These are phyloP conservation scores for Pterostichus madidus DNA, from an alignment of 2,888 invertebrate species.

Conservation along the genomic window DNA sequence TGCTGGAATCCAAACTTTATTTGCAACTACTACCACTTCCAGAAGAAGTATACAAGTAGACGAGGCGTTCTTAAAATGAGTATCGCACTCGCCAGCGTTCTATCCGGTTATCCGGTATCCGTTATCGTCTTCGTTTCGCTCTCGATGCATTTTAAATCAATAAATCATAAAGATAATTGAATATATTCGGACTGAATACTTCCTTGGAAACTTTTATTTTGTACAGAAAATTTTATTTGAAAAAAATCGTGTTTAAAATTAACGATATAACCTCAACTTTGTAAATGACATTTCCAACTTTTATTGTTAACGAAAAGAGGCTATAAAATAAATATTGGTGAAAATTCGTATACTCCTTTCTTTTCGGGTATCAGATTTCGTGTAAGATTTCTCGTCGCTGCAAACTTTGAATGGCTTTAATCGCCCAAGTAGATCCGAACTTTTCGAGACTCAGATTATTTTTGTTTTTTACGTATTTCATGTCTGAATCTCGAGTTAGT, in stretches of 20 bases:
- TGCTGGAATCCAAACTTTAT: slow-evolving; percentile 11
- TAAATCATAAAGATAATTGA: slow-evolving; percentile 51
- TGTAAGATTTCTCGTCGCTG: slow-evolving; percentile 47
- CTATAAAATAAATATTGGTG: slow-evolving; percentile 63
- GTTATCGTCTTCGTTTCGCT: slow-evolving; percentile 2
- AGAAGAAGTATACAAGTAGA: not conserved
- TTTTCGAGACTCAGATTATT: slow-evolving; percentile 56
- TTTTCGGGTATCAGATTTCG: slow-evolving; percentile 40
- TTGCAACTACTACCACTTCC: slow-evolving; percentile 3
- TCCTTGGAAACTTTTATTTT: slow-evolving; percentile 1
- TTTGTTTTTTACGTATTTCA: slow-evolving; percentile 59
- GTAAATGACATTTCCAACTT: slow-evolving; percentile 53
- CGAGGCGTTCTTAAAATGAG: slow-evolving; percentile 22
- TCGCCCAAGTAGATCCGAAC: slow-evolving; percentile 47
- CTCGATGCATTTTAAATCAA: slow-evolving; percentile 44
- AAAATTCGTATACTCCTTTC: slow-evolving; percentile 38
- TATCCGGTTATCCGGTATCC: too few relatives aligned
- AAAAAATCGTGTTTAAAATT: slow-evolving; percentile 45
- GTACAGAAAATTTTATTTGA: slow-evolving; percentile 40
- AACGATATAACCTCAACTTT: slow-evolving; percentile 31
- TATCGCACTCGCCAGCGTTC: slow-evolving; percentile 29
- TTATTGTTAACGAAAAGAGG: slow-evolving; percentile 55
- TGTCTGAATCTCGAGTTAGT: slow-evolving; percentile 25
- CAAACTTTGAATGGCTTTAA: slow-evolving; percentile 58
- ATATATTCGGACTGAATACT: slow-evolving; percentile 13